Base-by-base conservation (phyloP, 1,140 invertebrate genomes). In the Mesaphorura yosii region DNA sequence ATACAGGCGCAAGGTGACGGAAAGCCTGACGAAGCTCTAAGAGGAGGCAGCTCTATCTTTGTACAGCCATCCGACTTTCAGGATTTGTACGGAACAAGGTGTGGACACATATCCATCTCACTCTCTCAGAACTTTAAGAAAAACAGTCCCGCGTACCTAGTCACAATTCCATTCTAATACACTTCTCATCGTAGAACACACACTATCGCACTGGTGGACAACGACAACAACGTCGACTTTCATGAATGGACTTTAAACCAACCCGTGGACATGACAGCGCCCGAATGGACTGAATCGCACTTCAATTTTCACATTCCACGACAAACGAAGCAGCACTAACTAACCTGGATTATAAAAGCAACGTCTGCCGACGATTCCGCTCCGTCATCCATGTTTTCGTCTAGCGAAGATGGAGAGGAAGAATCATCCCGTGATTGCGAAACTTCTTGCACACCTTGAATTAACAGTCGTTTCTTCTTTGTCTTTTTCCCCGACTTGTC, bases 171-270 rank as follows among this genome's bases (percentile, higher is more conserved):
- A n/a, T n/a, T n/a, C n/a, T n/a, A n/a, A n/a, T n/a, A n/a, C n/a
- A n/a, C n/a, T n/a, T n/a, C n/a, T n/a, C n/a, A n/a, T n/a, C n/a
- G 49, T 66, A 82, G 80, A 55, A 81, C 81, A 4, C 81, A 83
- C 55, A 79, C 79, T 1, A 68, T 84, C 3, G 73, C 84, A 48
- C 64, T 84, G 12, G 67, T 84, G 5, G 80, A 81, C 59, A 70
- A 71, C 31, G 65, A 75, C 19, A 77, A 79, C 38, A 72, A 78
- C 56, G 67, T 81, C 34, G 73, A 81, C 53, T 77, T 78, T 55
- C 72, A 75, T 26, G 82, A 85, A 70, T 70, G 75, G 53, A 82
- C 78, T 3, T 73, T 83, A 73, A 58, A 72, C 27, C 65, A 70
- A 12, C 67, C 74, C 34, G 74, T 74, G 34, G 55, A 67, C 50